Evolutionary conservation across 2,888 invertebrate species (phyloP).

Genomic region (Endotricha flammealis): DNA sequence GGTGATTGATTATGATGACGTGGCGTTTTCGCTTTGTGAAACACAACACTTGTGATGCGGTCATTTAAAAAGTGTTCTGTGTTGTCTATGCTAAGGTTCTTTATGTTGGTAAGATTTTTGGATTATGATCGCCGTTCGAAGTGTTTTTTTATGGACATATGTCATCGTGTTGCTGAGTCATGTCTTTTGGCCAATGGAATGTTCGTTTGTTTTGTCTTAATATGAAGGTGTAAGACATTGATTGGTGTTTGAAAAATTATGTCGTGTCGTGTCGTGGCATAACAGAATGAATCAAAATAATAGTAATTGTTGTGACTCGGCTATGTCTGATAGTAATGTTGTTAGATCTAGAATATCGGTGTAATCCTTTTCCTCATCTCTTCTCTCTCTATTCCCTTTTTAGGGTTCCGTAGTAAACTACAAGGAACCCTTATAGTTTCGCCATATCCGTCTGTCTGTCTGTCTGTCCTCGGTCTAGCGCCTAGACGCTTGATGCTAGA

Average conservation of each 20-base stretch:
- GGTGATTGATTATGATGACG: slow-evolving; percentile 74
- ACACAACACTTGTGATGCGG: slow-evolving; percentile 29
- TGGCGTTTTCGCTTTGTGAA: slow-evolving; percentile 43
- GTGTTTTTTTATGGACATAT: slow-evolving; percentile 23
- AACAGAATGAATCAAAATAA: background rate
- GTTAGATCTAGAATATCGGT: too few species aligned
- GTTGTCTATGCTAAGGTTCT: slow-evolving; percentile 32
- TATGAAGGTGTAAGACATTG: slow-evolving; percentile 15
- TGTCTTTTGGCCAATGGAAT: slow-evolving; percentile 19
- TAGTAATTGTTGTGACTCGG: too few species aligned
- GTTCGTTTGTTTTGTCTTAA: slow-evolving; percentile 22
- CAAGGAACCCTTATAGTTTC: too few species aligned
- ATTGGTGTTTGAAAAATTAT: slow-evolving; percentile 14
- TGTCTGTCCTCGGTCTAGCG: too few species aligned
- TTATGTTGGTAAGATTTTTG: slow-evolving; percentile 6
- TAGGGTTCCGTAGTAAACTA: too few species aligned
- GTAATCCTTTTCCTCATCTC: too few species aligned
- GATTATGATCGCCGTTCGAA: slow-evolving; percentile 9
- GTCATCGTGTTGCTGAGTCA: slow-evolving; percentile 28
- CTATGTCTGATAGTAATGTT: too few species aligned
- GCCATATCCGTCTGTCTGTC: too few species aligned
- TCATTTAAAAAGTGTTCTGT: slow-evolving; percentile 26
- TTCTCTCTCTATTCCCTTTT: too few species aligned
- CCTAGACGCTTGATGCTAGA: too few species aligned
- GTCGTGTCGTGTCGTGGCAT: background rate